Evolutionary conservation across 2,797 vertebrate species (phyloP), one percentile per base, ranked within the genome.

Genomic region (Pangasius mekongensis): DNA sequence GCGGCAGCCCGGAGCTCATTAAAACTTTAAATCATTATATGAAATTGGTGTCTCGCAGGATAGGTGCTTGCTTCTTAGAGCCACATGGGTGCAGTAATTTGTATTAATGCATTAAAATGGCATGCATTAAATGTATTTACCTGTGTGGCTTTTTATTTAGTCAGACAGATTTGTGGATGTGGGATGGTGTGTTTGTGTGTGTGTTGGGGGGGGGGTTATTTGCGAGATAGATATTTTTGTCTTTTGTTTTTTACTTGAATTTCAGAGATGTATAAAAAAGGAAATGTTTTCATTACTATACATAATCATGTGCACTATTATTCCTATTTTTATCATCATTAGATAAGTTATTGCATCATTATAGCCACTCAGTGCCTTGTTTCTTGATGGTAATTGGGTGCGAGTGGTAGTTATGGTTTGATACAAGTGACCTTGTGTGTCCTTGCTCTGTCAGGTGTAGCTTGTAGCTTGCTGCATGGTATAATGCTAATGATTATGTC

Each of bases 1-100:
- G 1, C 84, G 88, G 36, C 67, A 81, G 62, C 87, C 81, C 54
- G 7, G 81, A 83, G 83, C 71, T 39, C 64, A 89, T 84, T 60
- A 84, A 89, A 86, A 85, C 60, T 77, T 88, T 80, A 58, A 85
- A 86, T 71, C n/a, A 89, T 88, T 89, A 77, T 88, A 49, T 87
- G 85, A 89, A 77, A 91, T 90, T 47, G 90, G 58, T 91, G 89
- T 82, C 74, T 86, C 88, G 2, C 64, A 90, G 60, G 47, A 89
- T 36, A 67, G 73, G 47, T 33, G 83, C 74, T 47, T 86, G 54
- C 78, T 85, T 91, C 84, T 91, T 69, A 87, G 43, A 86, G 52
- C 87, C 84, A 85, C 71, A 82, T 58, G 69, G 81, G 83, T 86
- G 64, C 84, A 86, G 69, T 56, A 71, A 77, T 88, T 88, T 90